Evolutionary conservation across 2,113 vertebrate species (phyloP), one percentile per base, ranked within the genome.

Genomic region (Psophia crepitans): DNA sequence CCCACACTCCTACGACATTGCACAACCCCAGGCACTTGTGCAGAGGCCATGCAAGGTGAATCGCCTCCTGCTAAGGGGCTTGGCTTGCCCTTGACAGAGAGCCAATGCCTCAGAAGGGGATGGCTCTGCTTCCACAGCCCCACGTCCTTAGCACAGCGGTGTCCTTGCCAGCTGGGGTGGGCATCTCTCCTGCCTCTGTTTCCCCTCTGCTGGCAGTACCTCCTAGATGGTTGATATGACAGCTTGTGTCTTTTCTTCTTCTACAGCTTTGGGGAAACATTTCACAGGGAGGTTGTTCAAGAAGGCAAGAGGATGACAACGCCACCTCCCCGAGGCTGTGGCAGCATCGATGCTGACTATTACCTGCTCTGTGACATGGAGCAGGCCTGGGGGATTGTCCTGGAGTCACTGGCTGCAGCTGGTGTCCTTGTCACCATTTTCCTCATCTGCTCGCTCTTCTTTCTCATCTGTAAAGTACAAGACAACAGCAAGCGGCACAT

Each of bases 311-410:
- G 89, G 2, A 89, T 70, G 89, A 48, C 28, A 0, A 2, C 1
- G 0, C 5, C 39, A 0, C 13, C 74, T 68, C 95, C 98, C 2
- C 69, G 3, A 18, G 98, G 98, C n/a, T 97, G 93, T 0, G 66
- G 97, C 28, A 70, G 12, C 33, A 97, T 99, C 28, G 0, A 30
- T 10, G 28, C 68, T 6, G 90, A 96, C 69, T 99, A 98, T 87
- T 48, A 97, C 48, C 98, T 94, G 53, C 98, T 99, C 30, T 99
- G 99, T 77, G 98, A 99, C 87, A 95, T 57, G 1, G 39, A 87
- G 11, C 77, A 76, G 1, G 95, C 87, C 2, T 99, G 99, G 99
- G 99, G 99, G 6, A 99, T 99, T 10, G 97, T 99, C 11, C 61
- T 99, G 75, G 99, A 99, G 94, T 97, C 98, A 0, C 39, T 99